Percentiles rank a stretch among this genome's conserved stretches.
Evolutionary conservation across 35 echinoderm and acorn worm species (phyloP).

Genomic region (Ophioderma brevispina): DNA sequence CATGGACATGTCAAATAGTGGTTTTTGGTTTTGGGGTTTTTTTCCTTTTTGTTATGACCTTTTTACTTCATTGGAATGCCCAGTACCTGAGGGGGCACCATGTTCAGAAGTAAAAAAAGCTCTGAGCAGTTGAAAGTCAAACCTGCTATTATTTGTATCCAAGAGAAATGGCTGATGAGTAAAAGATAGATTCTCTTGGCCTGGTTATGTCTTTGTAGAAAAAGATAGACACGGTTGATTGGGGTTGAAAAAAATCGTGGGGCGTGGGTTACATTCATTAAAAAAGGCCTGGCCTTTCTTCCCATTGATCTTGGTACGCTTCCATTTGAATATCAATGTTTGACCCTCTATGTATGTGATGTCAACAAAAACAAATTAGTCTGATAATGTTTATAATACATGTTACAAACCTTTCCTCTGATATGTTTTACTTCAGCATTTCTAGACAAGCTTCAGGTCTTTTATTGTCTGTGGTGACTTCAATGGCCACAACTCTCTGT

Average conservation of each 20-base stretch:
- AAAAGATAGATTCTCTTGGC: not conserved
- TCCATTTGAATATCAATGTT: not conserved
- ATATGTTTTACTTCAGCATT: not conserved
- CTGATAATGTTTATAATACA: constrained; percentile 3
- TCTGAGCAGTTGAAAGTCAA: not conserved
- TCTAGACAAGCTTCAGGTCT: not conserved
- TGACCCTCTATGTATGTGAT: not conserved
- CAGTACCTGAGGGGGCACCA: not conserved
- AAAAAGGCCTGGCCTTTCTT: no score
- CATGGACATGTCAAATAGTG: no score
- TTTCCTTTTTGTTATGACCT: no score
- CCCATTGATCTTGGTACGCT: no score
- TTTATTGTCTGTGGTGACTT: no score
- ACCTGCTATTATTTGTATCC: constrained; percentile 1
- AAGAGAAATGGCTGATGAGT: not conserved
- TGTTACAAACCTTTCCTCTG: not conserved
- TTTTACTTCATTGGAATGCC: not conserved
- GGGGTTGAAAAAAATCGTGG: not conserved
- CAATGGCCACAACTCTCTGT: not conserved
- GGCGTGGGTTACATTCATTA: not conserved
- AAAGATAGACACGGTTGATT: no score
- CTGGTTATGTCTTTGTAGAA: not conserved
- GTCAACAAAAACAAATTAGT: not conserved
- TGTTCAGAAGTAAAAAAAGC: not conserved
- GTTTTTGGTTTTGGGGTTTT: no score